Conservation (phyloP, 2,113 vertebrate genomes). For the Rhineura floridana region DNA sequence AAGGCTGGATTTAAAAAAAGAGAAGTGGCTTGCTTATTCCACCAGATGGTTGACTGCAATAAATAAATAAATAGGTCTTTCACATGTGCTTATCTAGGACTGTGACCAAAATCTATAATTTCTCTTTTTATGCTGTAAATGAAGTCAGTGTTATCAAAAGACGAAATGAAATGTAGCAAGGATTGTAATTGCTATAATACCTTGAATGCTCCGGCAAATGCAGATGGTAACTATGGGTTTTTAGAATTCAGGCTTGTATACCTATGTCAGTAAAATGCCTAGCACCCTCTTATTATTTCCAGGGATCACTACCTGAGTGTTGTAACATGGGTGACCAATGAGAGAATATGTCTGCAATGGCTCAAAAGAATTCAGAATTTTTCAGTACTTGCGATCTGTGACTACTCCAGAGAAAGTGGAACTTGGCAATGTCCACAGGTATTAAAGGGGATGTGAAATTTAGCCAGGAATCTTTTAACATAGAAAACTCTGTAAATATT, state of each 20-base stretch:
- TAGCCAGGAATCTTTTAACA: background rate
- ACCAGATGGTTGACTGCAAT: too few relatives aligned
- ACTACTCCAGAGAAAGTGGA: conserved; percentile 35
- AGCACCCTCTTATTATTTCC: conserved; percentile 47
- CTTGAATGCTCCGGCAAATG: conserved; percentile 28
- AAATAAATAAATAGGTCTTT: too few relatives aligned
- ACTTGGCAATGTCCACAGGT: conserved; percentile 75
- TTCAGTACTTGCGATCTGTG: conserved; percentile 76
- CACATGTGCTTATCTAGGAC: too few relatives aligned
- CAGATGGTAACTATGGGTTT: conserved; percentile 44
- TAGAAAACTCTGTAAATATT: conserved; percentile 7
- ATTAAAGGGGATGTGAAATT: conserved; percentile 34
- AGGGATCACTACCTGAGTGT: conserved; percentile 82
- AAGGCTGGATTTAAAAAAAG: too few relatives aligned
- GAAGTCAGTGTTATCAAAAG: background rate
- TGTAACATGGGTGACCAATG: conserved; percentile 77
- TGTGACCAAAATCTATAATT: too few relatives aligned
- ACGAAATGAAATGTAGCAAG: conserved; percentile 6
- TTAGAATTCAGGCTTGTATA: conserved; percentile 5
- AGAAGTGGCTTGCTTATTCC: too few relatives aligned
- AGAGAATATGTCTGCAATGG: conserved; percentile 80
- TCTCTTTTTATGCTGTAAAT: conserved; percentile 66
- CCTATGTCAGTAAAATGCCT: conserved; percentile 33
- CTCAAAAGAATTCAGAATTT: conserved; percentile 82
- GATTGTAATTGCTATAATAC: background rate